Base-by-base conservation (phyloP, 2,888 invertebrate species). In the Lamproptera curius region DNA sequence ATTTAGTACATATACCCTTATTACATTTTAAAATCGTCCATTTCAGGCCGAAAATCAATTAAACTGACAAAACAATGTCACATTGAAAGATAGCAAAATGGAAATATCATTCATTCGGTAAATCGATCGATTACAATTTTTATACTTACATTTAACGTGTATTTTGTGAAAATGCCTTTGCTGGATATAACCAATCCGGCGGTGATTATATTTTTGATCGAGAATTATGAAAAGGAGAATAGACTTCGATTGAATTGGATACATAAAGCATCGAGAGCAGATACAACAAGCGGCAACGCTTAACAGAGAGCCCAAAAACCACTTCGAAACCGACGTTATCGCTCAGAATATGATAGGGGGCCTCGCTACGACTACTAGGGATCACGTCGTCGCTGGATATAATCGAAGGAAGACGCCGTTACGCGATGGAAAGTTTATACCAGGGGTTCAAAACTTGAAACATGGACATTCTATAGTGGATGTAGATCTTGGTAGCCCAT, bases 161-260 rank as follows among this genome's bases (percentile, higher is more conserved):
- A 44, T 36, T 41, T 33, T 41, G 17, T 40, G 16, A 65, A 55
- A 56, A 76, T 76, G 73, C 62, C 74, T 42, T 46, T 67, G 20
- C 15, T 63, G 10, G 76, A 78, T 46, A 70, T 75, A 35, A 70
- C 62, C 2, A 70, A 70, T 16, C 76, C 76, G 0, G 63, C 62
- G n/a, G 54, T 70, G 2, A 72, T 75, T 36, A 67, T 63, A 43
- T 69, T 75, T 51, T 63, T 76, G 5, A 64, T 62, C 16, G 75
- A 77, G 54, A 69, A 62, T 42, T 72, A 73, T 53, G 71, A 74
- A 35, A 74, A 67, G 41, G 76, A 76, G 50, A 73, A 64, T 45
- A 63, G 64, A 1, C 52, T 72, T 3, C 65, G 76, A 0, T 51
- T 71, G 5, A 70, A 65, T 28, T 78, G 78, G 78, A 65, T 69